Conservation (phyloP, 2,888 invertebrate species). For the Baronia brevicornis region DNA sequence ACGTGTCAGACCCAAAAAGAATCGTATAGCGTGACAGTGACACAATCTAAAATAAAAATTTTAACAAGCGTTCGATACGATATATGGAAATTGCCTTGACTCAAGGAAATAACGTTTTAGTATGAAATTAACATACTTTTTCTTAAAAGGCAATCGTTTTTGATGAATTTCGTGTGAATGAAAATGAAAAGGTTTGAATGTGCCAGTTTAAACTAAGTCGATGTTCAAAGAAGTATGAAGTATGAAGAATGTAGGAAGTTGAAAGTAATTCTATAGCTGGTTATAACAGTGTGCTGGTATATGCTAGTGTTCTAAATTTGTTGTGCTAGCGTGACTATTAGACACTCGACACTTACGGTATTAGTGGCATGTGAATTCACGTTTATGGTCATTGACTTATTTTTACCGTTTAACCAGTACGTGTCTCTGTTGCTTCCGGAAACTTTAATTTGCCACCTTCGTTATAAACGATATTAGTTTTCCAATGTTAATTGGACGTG, state of each 20-base stretch:
- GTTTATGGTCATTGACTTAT: constrained; percentile 53
- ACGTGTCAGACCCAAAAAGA: too few relatives aligned
- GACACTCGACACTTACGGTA: constrained; percentile 42
- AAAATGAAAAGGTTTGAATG: constrained; percentile 3
- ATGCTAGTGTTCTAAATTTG: constrained; percentile 36
- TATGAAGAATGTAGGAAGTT: constrained; percentile 8
- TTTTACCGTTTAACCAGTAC: constrained; percentile 44
- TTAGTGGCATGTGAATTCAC: constrained; percentile 44
- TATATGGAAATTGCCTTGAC: constrained; percentile 11
- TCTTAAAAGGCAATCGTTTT: constrained; percentile 13
- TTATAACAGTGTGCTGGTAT: constrained; percentile 16
- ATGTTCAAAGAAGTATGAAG: too few relatives aligned
- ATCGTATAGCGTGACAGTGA: constrained; percentile 1
- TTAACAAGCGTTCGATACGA: constrained; percentile 3
- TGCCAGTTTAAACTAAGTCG: constrained; percentile 5
- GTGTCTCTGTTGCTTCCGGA: constrained; percentile 7
- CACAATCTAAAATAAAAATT: not conserved
- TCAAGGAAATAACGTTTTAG: constrained; percentile 13
- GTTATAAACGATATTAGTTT: too few relatives aligned
- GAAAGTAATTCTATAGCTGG: constrained; percentile 12
- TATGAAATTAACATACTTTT: constrained; percentile 15
- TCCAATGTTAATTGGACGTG: too few relatives aligned
- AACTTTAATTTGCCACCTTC: too few relatives aligned
- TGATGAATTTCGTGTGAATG: constrained; percentile 6
- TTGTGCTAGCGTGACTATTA: constrained; percentile 34